Evolutionary conservation across 2,113 vertebrate genomes (phyloP), one percentile per base, ranked within the genome.

Genomic region (Nematolebias whitei): DNA sequence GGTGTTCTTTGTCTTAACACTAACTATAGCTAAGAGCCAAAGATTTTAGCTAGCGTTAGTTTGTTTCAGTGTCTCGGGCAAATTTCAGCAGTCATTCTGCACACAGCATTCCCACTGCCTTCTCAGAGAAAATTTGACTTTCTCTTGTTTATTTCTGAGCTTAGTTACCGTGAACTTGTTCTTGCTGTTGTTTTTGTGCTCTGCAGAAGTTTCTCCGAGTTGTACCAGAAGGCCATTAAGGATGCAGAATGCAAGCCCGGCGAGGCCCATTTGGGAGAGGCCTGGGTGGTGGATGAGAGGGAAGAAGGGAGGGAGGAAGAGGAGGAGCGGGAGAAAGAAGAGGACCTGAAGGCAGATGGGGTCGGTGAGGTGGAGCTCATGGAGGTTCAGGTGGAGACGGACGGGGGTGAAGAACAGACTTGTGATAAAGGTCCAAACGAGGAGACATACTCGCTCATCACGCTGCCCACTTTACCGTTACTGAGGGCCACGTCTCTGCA

Each of bases 141-240:
- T 35, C 10, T 35, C 32, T 35, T 10, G 32, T 35, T 35, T 35
- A 35, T 35, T 35, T n/a, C n/a, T n/a, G n/a, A n/a, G n/a, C n/a
- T n/a, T n/a, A n/a, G n/a, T n/a, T n/a, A n/a, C n/a, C n/a, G n/a
- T n/a, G n/a, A n/a, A n/a, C n/a, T n/a, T n/a, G n/a, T n/a, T n/a
- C n/a, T n/a, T 47, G 18, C 41, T 24, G 53, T 26, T 62, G 66
- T 35, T 79, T 56, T 29, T 11, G 32, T 66, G 35, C 18, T 64
- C 6, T 68, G 5, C 85, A 96, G 95, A 89, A 96, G 95, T 76
- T 96, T 95, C 71, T 96, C 95, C 0, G 96, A 97, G 90, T 87
- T 96, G 18, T 97, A 96, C 85, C 90, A 84, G 75, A 95, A 94
- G 74, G 95, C 96, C 32, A 93, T 96, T 81, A 93, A 95, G 74